These are phyloP conservation scores for Ariolimax columbianus DNA, from an alignment of 2,888 invertebrate genomes.

Conservation along the genomic window DNA sequence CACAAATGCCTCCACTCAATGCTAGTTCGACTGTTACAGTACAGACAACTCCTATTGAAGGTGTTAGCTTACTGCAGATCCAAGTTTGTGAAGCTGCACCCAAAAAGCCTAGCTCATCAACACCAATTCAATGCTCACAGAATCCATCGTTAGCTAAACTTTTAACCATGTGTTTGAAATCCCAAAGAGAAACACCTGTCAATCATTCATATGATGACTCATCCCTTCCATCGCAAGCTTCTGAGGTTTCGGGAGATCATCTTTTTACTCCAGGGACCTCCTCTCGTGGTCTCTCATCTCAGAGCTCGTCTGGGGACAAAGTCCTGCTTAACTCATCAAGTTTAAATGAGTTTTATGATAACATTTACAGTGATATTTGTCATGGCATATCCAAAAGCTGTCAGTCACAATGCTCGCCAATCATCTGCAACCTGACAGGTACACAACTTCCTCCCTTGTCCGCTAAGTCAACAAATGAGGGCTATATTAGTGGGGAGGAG, in stretches of 20 bases:
- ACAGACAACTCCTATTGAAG: background rate
- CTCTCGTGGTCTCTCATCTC: background rate
- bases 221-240: too few species aligned
- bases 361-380: background rate
- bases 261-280: background rate
- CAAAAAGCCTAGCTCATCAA: background rate
- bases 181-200: background rate
- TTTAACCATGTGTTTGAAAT: background rate
- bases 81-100: background rate
- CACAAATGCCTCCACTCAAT: background rate
- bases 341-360: background rate
- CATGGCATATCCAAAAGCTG: background rate
- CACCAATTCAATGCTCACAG: background rate
- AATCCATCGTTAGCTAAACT: background rate
- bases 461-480: constrained; percentile 7
- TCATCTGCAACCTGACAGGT: background rate
- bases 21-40: background rate
- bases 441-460: background rate
- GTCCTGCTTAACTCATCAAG: background rate
- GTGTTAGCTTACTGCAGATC: background rate
- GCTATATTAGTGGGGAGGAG: constrained; percentile 35
- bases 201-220: background rate
- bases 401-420: background rate
- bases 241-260: background rate
- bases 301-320: background rate